Evolutionary conservation across 2,888 invertebrate genomes (phyloP).

Genomic region (Ophraella communa): DNA sequence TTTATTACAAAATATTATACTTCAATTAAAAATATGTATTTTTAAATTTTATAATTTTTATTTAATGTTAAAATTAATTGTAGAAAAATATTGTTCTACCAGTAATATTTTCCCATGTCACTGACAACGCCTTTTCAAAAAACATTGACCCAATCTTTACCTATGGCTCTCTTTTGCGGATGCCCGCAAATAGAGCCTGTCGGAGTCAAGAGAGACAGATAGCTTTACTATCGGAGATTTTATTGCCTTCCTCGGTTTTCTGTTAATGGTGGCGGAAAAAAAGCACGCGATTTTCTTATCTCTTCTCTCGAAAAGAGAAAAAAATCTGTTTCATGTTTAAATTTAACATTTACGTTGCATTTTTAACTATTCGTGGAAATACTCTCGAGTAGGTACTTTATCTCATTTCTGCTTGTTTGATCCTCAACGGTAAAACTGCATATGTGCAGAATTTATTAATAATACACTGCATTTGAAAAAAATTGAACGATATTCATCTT

Average conservation of each 20-base stretch:
- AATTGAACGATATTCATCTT: too few relatives aligned
- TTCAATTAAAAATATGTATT: too few relatives aligned
- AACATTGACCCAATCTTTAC: slow-evolving; percentile 7
- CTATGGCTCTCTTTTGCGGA: neutral
- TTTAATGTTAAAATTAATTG: too few relatives aligned
- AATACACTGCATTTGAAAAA: neutral
- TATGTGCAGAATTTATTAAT: neutral
- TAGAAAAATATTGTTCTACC: too few relatives aligned
- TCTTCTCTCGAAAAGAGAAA: neutral
- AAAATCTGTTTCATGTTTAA: neutral
- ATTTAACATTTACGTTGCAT: neutral
- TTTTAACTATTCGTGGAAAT: neutral
- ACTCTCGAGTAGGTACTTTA: neutral
- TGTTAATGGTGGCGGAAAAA: slow-evolving; percentile 1
- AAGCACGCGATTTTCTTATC: slow-evolving; percentile 5
- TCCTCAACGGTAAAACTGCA: neutral
- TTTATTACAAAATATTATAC: too few relatives aligned
- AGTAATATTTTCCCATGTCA: neutral
- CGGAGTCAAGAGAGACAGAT: slow-evolving; percentile 7
- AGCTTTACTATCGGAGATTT: slow-evolving; percentile 2
- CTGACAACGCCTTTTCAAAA: neutral
- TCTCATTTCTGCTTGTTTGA: neutral
- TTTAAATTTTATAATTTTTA: too few relatives aligned
- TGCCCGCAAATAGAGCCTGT: slow-evolving; percentile 8
- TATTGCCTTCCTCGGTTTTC: slow-evolving; percentile 8